Evolutionary conservation across 2,797 vertebrate genomes (phyloP).

Genomic region (Ciconia nigra): DNA sequence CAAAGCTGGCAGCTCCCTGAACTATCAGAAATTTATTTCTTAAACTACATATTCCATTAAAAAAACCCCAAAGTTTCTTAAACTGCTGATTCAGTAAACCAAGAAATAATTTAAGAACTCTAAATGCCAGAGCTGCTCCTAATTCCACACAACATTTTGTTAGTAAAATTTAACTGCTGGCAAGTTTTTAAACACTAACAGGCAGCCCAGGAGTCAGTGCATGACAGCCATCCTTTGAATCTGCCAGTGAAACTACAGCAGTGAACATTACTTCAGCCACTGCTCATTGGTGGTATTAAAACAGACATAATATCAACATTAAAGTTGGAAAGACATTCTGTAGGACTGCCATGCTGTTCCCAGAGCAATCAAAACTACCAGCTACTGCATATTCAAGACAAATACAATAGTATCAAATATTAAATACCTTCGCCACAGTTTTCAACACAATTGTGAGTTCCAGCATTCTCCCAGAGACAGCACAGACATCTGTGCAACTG

Average conservation of each 20-base stretch:
- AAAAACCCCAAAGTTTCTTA: not conserved
- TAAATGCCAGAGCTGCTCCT: not conserved
- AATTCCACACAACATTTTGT: not conserved
- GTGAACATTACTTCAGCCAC: not conserved
- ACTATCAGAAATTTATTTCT: not conserved
- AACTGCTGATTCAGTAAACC: not conserved
- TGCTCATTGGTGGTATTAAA: not conserved
- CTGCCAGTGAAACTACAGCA: not conserved
- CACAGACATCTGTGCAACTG: not conserved
- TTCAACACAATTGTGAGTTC: not conserved
- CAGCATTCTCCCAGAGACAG: not conserved
- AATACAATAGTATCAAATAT: not conserved
- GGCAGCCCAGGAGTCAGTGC: not conserved
- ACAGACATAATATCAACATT: not conserved
- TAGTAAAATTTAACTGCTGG: not conserved
- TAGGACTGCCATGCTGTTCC: not conserved
- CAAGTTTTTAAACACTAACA: not conserved
- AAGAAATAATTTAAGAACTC: not conserved
- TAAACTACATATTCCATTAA: not conserved
- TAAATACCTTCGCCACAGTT: not conserved
- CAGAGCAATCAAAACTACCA: not conserved
- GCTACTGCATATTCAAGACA: not conserved
- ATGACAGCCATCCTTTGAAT: not conserved
- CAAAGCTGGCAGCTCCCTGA: not conserved
- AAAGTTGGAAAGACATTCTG: not conserved